Conservation (phyloP, 2,113 vertebrate genomes). For the Oplegnathus fasciatus region DNA sequence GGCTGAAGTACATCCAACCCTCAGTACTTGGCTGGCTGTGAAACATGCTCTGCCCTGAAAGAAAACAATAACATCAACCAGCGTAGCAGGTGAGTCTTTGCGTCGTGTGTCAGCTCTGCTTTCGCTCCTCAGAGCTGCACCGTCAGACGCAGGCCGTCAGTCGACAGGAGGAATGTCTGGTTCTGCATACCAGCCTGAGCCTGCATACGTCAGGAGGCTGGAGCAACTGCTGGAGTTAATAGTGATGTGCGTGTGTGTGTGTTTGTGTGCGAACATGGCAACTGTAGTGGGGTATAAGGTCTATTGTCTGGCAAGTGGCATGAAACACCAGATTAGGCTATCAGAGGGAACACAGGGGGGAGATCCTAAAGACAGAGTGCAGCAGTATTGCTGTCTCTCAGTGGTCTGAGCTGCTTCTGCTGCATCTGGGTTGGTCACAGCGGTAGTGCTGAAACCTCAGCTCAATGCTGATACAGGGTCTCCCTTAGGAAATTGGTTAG, state of each 20-base stretch:
- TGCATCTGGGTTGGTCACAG: not conserved
- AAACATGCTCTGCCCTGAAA: slow-evolving; percentile 37
- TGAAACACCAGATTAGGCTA: not conserved
- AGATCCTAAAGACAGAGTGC: not conserved
- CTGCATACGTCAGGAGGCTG: slow-evolving; percentile 46
- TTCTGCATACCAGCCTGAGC: slow-evolving; percentile 51
- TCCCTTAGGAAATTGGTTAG: not conserved
- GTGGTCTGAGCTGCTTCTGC: not conserved
- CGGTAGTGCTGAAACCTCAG: not conserved
- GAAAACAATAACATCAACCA: slow-evolving; percentile 48
- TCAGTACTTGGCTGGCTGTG: not conserved
- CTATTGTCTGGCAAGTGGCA: slow-evolving; percentile 4
- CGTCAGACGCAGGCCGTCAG: slow-evolving; percentile 24
- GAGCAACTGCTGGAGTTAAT: slow-evolving; percentile 11
- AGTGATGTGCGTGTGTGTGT: slow-evolving; percentile 20
- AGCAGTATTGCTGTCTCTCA: not conserved
- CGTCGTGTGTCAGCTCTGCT: slow-evolving; percentile 32
- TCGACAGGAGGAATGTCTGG: slow-evolving; percentile 68
- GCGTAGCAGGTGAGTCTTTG: slow-evolving; percentile 49
- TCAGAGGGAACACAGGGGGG: not conserved
- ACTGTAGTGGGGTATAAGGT: slow-evolving; percentile 6
- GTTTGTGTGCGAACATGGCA: slow-evolving; percentile 30
- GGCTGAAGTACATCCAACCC: slow-evolving; percentile 4
- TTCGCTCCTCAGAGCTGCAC: slow-evolving; percentile 4
- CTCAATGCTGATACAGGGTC: not conserved